Base-by-base conservation (phyloP, 2,888 invertebrate species). In the Drosophila melanocephala region DNA sequence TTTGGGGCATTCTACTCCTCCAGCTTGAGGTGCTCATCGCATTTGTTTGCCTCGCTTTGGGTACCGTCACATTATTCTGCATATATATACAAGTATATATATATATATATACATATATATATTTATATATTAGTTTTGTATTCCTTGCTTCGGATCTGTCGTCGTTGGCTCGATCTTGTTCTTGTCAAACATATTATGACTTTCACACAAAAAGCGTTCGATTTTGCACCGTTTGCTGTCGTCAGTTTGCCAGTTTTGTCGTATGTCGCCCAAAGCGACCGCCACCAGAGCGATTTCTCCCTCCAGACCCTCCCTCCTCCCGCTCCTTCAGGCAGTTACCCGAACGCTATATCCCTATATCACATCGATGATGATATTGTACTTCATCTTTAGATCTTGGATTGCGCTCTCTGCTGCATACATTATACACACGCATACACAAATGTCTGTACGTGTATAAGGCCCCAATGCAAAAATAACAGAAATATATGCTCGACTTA, bases 171-270 rank as follows among this genome's bases (percentile, higher is more conserved):
- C 10, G 55, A 5, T 56, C 37, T 56, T 12, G 28, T 9, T 57
- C 39, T 69, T 92, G 92, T 92, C 92, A 92, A 92, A 92, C 91
- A 91, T 92, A 92, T 92, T 92, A 92, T 92, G 92, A 92, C 92
- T 87, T 92, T 92, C 92, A 92, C 92, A 92, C 92, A 92, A 92
- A 91, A 91, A 91, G 92, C 92, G 92, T 92, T 91, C 91, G 92
- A 91, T 92, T 92, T 92, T 92, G 92, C 92, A 92, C 92, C 90
- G 91, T 92, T 92, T 91, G 90, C 92, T 92, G 92, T 84, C 84
- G 87, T 63, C 47, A 47, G 47, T 47, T 47, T 47, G 35, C 75
- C 83, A 75, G 72, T 75, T 87, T 89, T 89, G 85, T 92, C 90
- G 92, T 72, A 79, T 88, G 87, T 91, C 87, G 82, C 81, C 72